Percentiles rank a stretch among this genome's conserved stretches.
Conservation (phyloP, 2,797 vertebrate species). For the Ictinia mississippiensis region DNA sequence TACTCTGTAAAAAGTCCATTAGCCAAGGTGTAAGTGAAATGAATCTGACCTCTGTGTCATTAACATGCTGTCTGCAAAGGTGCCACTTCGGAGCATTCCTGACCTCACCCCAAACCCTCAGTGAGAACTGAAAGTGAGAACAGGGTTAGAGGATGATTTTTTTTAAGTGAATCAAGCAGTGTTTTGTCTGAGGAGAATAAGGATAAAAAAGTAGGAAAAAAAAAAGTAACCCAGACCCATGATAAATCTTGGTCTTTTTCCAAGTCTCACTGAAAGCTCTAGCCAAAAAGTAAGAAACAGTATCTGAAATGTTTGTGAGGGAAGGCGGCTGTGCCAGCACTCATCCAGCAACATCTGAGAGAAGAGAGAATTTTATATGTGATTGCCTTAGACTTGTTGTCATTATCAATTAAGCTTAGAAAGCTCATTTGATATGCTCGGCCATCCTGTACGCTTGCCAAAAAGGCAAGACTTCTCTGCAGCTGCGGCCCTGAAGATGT, state of each 20-base stretch:
- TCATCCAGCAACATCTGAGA: constrained; percentile 68
- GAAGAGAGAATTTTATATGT: constrained; percentile 59
- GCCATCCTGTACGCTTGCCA: constrained; percentile 52
- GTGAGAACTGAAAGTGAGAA: constrained; percentile 46
- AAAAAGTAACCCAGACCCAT: not conserved
- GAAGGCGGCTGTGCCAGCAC: constrained; percentile 59
- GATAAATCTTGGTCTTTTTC: constrained; percentile 75
- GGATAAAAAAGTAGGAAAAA: constrained; percentile 33
- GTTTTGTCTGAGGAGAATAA: constrained; percentile 69
- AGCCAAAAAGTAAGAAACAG: constrained; percentile 75
- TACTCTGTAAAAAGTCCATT: constrained; percentile 74
- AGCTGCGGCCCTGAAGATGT: constrained; percentile 1
- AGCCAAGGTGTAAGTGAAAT: constrained; percentile 69
- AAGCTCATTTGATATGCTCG: constrained; percentile 33
- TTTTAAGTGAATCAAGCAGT: constrained; percentile 46
- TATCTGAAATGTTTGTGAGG: constrained; percentile 78
- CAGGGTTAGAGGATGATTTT: not conserved
- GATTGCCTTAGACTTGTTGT: constrained; percentile 73
- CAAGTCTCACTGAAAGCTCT: constrained; percentile 62
- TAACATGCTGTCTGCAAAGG: constrained; percentile 58
- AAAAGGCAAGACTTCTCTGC: constrained; percentile 45
- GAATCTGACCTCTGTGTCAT: constrained; percentile 60
- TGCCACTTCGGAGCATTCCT: constrained; percentile 54
- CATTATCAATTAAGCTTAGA: constrained; percentile 73
- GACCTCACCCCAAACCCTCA: constrained; percentile 57